Evolutionary conservation across 1,140 invertebrate species (phyloP).

Genomic region (Lepidostoma basale): DNA sequence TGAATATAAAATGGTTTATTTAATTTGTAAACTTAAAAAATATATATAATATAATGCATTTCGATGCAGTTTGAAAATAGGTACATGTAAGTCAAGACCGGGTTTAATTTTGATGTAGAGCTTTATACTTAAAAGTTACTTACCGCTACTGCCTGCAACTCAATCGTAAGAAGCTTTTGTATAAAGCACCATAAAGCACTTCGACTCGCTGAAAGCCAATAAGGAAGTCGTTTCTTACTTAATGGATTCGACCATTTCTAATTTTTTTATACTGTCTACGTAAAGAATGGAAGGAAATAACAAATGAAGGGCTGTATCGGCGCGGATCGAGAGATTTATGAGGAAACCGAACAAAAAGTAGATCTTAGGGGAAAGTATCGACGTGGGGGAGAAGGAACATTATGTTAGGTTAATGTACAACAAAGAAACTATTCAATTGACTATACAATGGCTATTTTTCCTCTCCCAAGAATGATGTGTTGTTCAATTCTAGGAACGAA

Average conservation of each 20-base stretch:
- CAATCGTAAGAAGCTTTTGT: background rate
- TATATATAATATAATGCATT: no score
- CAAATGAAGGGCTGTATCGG: constrained; percentile 24
- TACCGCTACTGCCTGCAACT: background rate
- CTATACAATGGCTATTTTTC: constrained; percentile 1
- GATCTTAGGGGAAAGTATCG: background rate
- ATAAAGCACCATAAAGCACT: background rate
- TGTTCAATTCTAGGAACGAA: background rate
- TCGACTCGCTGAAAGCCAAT: constrained; percentile 10
- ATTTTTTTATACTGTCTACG: constrained; percentile 16
- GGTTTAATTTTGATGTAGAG: no score
- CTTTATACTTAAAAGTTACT: no score
- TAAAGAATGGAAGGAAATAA: constrained; percentile 17
- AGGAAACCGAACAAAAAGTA: background rate
- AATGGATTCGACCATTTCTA: constrained; percentile 24
- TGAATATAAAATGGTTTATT: no score
- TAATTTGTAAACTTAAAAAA: no score
- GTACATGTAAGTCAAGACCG: no score
- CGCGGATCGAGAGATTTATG: constrained; percentile 16
- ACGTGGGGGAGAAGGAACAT: background rate
- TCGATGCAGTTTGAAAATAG: no score
- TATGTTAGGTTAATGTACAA: constrained; percentile 5
- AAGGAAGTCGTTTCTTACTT: constrained; percentile 6
- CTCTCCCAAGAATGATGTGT: background rate
- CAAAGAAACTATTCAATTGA: background rate